Evolutionary conservation across 2,888 invertebrate species (phyloP), one percentile per base, ranked within the genome.

Genomic region (Agapostemon virescens): DNA sequence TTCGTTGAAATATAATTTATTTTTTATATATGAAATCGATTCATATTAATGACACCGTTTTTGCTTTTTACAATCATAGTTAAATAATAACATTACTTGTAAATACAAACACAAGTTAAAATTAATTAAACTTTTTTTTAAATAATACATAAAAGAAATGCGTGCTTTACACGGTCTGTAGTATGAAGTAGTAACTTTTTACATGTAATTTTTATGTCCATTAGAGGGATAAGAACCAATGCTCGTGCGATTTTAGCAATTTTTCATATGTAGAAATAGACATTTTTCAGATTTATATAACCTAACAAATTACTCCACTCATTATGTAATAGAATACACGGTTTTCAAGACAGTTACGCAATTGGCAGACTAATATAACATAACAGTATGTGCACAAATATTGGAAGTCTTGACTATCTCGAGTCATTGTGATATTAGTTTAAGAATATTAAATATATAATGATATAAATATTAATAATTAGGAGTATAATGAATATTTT

Each of bases 401-500:
- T 89, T 89, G 85, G 85, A 90, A 91, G 89, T 90, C 88, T 90
- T 87, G 90, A 91, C 90, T 91, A 90, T 91, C 89, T 91, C 88
- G 89, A 90, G 92, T 88, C 88, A 91, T 91, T 92, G 91, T 92
- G 91, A 92, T 92, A 92, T 88, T 92, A 92, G 91, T 86, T 87
- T 91, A 91, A 91, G 90, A 84, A 86, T 85, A 88, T 86, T 72
- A 75, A 81, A 84, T 79, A 88, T 86, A 82, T 74, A 77, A 81
- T 88, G 77, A 83, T 88, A 81, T 86, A 84, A 86, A 87, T 84
- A 88, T 81, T 81, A 74, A 82, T 84, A 79, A 86, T 81, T 88
- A 88, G 84, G 66, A 81, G 79, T 84, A 72, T 86, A 85, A 84
- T 73, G 71, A 78, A 88, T 87, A 88, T 88, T 88, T 89, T 89